Evolutionary conservation across 2,888 invertebrate species (phyloP).

Genomic region (Agriopis leucophaearia): DNA sequence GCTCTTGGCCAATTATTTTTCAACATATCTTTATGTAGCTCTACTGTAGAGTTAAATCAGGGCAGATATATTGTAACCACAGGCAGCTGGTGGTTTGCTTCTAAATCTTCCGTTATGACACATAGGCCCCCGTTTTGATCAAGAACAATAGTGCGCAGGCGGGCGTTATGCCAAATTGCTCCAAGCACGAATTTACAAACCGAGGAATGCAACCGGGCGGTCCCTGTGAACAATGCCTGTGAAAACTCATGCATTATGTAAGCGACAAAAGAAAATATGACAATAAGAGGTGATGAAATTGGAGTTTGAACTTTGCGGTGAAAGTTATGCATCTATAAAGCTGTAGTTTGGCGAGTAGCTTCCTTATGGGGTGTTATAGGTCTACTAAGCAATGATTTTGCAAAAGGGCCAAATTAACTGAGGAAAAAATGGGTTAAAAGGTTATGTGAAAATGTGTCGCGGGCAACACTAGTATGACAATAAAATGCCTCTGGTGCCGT

Average conservation of each 20-base stretch:
- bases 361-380: no score
- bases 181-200: slow-evolving; percentile 65
- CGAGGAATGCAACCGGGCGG: slow-evolving; percentile 56
- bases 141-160: slow-evolving; percentile 58
- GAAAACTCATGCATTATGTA: slow-evolving; percentile 54
- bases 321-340: no score
- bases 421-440: no score
- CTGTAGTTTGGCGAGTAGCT: no score
- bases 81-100: slow-evolving; percentile 39
- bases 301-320: no score
- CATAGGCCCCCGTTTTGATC: slow-evolving; percentile 52
- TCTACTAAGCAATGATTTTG: no score
- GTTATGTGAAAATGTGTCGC: no score
- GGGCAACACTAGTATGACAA: no score
- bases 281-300: no score
- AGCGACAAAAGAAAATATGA: slow-evolving; percentile 54
- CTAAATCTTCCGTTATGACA: slow-evolving; percentile 55
- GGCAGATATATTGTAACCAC: slow-evolving; percentile 7
- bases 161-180: slow-evolving; percentile 73
- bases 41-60: not conserved
- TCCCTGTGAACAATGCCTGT: slow-evolving; percentile 54
- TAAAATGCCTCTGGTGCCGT: slow-evolving; percentile 39
- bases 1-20: no score
- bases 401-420: no score
- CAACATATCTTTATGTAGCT: not conserved